These are phyloP conservation scores for Monoplex corrugatus DNA, from an alignment of 2,888 invertebrate genomes.

Conservation along the genomic window DNA sequence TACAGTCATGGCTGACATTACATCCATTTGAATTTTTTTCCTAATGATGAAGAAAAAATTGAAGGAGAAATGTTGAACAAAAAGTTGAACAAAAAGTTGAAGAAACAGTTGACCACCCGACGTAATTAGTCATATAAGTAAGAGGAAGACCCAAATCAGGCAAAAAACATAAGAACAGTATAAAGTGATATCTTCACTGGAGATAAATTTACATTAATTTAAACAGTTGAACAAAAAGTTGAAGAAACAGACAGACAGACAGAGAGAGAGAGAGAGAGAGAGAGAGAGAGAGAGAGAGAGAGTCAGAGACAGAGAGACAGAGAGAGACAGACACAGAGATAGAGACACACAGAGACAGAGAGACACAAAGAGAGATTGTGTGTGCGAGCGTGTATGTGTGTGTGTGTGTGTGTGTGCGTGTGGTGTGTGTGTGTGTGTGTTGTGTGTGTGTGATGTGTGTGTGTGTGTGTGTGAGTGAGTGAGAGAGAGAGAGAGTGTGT, in stretches of 20 bases:
- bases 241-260: background rate
- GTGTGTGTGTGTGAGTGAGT: conserved; percentile 11
- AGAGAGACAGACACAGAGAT: background rate
- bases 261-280: background rate
- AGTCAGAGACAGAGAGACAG: background rate
- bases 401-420: background rate
- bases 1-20: too few species aligned
- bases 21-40: too few species aligned
- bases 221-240: too few species aligned
- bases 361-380: background rate
- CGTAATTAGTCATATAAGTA: too few species aligned
- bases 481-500: background rate
- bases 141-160: too few species aligned
- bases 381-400: background rate
- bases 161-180: too few species aligned
- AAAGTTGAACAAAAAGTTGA: too few species aligned
- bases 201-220: too few species aligned
- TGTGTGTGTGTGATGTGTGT: background rate
- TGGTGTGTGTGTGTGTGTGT: background rate
- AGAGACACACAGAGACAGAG: background rate
- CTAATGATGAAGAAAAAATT: too few species aligned
- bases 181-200: too few species aligned
- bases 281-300: background rate
- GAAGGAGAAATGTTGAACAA: too few species aligned
- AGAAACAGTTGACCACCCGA: too few species aligned